Percentiles rank a stretch among this genome's conserved stretches.
Evolutionary conservation across 2,797 vertebrate species (phyloP).

Genomic region (Phataginus tricuspis): DNA sequence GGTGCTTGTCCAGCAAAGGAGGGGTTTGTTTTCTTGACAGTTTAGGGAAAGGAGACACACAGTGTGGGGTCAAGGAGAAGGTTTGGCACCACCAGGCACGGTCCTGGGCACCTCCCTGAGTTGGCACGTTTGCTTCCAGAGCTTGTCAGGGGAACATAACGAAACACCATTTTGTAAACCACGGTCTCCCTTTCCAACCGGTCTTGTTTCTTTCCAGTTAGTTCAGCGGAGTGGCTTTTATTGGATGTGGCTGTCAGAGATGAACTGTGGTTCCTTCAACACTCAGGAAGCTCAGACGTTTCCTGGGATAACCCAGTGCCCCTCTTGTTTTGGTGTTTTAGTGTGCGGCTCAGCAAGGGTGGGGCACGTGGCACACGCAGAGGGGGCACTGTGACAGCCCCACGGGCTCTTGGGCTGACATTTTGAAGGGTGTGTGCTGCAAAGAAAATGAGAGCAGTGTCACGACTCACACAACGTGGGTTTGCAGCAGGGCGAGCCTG

Average conservation of each 20-base stretch:
- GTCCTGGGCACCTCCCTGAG: fast-evolving
- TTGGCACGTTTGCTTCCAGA: neutral
- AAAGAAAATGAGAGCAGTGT: neutral
- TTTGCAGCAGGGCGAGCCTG: fast-evolving
- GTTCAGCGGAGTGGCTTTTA: no score
- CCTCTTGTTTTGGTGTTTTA: neutral
- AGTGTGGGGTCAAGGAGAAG: fast-evolving
- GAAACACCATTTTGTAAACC: neutral
- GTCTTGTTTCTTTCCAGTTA: neutral
- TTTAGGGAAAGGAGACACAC: neutral
- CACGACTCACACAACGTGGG: neutral
- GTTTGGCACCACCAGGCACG: fast-evolving
- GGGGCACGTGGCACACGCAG: no score
- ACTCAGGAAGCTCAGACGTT: neutral
- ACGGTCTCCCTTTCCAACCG: neutral
- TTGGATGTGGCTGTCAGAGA: neutral
- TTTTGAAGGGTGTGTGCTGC: neutral
- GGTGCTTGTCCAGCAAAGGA: no score
- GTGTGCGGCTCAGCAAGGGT: neutral
- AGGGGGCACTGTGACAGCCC: neutral
- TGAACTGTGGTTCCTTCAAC: neutral
- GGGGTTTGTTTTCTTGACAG: neutral
- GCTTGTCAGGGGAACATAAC: neutral
- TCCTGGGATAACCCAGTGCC: neutral
- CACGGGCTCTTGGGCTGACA: neutral